A percentile compares a stretch with the other conserved stretches of the same genome.
Evolutionary conservation across 2,888 invertebrate genomes (phyloP).

Genomic region (Eucriotettix oculatus): DNA sequence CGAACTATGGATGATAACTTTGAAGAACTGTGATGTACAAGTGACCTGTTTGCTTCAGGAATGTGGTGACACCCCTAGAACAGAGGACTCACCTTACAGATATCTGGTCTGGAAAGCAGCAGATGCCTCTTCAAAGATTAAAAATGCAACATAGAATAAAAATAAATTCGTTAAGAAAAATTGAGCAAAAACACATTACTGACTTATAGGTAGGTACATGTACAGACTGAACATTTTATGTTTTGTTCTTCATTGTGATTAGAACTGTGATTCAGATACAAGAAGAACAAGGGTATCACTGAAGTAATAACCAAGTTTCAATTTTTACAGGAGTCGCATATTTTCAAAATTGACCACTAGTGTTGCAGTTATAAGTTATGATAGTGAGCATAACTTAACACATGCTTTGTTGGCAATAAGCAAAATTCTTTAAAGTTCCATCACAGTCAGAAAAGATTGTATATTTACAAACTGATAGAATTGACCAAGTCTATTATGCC

Average conservation of each 20-base stretch:
- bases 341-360: not conserved
- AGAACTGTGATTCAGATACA: not conserved
- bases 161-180: not conserved
- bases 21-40: not conserved
- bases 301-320: not conserved
- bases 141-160: not conserved
- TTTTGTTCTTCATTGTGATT: not conserved
- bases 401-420: not conserved
- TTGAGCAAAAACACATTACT: not conserved
- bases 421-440: not conserved
- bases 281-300: not conserved
- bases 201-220: not conserved
- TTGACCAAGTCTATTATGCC: not conserved
- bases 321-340: not conserved
- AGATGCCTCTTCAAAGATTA: not conserved
- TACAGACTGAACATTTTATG: not conserved
- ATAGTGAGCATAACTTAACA: not conserved
- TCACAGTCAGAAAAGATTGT: not conserved
- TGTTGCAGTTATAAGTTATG: not conserved
- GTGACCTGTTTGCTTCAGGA: not conserved
- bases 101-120: not conserved
- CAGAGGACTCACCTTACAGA: not conserved
- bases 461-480: not conserved
- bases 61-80: not conserved
- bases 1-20: slow-evolving; percentile 1